Percentiles rank a stretch among this genome's conserved stretches.
Conservation (phyloP, 2,797 vertebrate species). For the Monodelphis domestica region DNA sequence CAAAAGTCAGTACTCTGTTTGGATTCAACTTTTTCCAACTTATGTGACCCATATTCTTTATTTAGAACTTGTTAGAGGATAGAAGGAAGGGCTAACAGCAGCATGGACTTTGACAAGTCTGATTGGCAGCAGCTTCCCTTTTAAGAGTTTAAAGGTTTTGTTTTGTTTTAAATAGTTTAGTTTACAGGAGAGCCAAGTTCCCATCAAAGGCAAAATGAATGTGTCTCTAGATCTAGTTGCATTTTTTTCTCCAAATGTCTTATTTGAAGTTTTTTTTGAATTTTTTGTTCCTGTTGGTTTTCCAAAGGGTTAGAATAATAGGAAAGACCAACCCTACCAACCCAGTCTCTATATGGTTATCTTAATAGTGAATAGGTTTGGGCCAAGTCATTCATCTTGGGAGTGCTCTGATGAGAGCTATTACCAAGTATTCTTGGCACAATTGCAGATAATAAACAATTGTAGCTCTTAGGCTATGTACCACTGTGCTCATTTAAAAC, state of each 20-base stretch:
- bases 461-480: constrained; percentile 60
- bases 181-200: constrained; percentile 71
- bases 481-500: constrained; percentile 62
- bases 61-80: constrained; percentile 24
- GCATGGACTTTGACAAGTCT: constrained; percentile 13
- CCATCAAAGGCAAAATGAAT: background rate
- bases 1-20: background rate
- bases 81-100: constrained; percentile 47
- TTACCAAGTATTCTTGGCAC: constrained; percentile 70
- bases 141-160: background rate
- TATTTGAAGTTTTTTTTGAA: constrained; percentile 39
- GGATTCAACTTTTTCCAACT: constrained; percentile 26
- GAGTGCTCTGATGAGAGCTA: constrained; percentile 42
- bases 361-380: background rate
- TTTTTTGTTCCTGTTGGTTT: constrained; percentile 69
- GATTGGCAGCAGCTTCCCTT: constrained; percentile 58
- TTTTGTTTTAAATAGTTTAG: constrained; percentile 58
- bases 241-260: constrained; percentile 74
- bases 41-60: background rate
- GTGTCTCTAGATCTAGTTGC: background rate
- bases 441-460: constrained; percentile 42
- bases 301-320: constrained; percentile 69
- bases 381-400: constrained; percentile 41
- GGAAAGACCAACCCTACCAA: constrained; percentile 62
- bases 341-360: constrained; percentile 55